Evolutionary conservation across 2,797 vertebrate genomes (phyloP), one percentile per base, ranked within the genome.

Genomic region (Setipinna tenuifilis): DNA sequence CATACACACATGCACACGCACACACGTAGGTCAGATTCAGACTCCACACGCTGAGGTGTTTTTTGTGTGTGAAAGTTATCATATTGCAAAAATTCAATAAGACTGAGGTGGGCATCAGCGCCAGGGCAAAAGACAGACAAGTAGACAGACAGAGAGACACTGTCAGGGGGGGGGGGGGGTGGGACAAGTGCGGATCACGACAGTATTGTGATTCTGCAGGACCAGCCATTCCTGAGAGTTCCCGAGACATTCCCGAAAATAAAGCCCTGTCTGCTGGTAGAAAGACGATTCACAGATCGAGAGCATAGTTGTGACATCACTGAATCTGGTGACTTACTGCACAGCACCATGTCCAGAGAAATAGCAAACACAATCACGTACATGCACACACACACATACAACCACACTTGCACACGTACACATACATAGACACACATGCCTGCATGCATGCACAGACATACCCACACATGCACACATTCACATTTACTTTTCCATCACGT

Each of bases 21-120:
- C 28, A 71, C 65, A 71, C 28, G 6, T 16, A 75, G 14, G 71
- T 19, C 35, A 41, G 19, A 78, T 78, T 78, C 35, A 78, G 71
- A 78, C 71, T 78, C 19, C 35, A 78, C 31, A 78, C 71, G 41
- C 35, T 78, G 71, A 78, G 71, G 71, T 78, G 71, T 21, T 41
- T 16, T 59, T 11, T 44, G 71, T 44, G 31, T 44, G 71, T 78
- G 71, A 78, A 44, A 78, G 31, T 78, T 44, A 44, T 44, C 71
- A 78, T 44, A 78, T 44, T 78, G 71, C 71, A 78, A 10, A 78
- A 41, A 78, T 78, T 44, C 71, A 78, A 78, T 78, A 78, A 41
- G 35, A 78, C 71, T 78, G 71, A 44, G 9, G 9, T 78, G 71
- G 35, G 12, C 9, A 12, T 71, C 28, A 35, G 28, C 12, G 14